phyloP scores from a whole-genome alignment of 2,113 vertebrate genomes.

The Motacilla tschutschensis region DNA sequence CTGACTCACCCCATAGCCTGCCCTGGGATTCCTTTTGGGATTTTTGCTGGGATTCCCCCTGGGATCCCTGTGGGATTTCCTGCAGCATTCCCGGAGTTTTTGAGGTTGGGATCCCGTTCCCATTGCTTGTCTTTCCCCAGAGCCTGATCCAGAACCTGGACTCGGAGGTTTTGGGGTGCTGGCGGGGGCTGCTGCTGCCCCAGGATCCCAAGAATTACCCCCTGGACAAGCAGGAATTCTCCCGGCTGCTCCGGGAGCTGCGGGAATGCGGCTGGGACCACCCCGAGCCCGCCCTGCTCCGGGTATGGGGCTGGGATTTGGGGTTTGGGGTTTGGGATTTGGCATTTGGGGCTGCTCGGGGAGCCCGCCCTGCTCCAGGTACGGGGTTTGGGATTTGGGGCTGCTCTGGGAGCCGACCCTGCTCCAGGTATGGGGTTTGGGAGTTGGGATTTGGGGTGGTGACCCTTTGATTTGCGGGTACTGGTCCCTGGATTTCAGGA shows the following conservation, averaged over 20 bases:
- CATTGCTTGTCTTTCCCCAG: slow-evolving; percentile 42
- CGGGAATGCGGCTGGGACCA: slow-evolving; percentile 63
- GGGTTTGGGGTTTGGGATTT: too few relatives aligned
- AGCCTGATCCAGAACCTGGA: slow-evolving; percentile 79
- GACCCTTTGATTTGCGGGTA: not conserved
- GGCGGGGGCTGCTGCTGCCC: slow-evolving; percentile 79
- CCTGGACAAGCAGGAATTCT: slow-evolving; percentile 56
- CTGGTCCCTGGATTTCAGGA: not conserved
- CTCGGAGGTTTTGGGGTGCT: slow-evolving; percentile 78
- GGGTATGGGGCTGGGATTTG: slow-evolving; percentile 52
- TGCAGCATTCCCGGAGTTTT: accelerated
- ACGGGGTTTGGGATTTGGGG: not conserved
- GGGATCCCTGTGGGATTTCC: not conserved
- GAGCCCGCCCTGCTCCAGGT: too few relatives aligned
- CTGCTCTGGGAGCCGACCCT: too few relatives aligned
- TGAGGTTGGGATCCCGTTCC: not conserved
- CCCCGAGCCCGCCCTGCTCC: slow-evolving; percentile 70
- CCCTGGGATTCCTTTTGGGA: not conserved
- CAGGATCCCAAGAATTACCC: slow-evolving; percentile 20
- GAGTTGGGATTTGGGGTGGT: not conserved
- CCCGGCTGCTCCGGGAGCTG: slow-evolving; percentile 58
- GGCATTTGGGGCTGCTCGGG: not conserved
- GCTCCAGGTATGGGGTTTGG: too few relatives aligned
- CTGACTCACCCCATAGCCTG: not conserved
- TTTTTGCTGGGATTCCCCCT: not conserved